phyloP scores from a whole-genome alignment of 2,888 invertebrate species.

The Drosophila maculinotata region DNA sequence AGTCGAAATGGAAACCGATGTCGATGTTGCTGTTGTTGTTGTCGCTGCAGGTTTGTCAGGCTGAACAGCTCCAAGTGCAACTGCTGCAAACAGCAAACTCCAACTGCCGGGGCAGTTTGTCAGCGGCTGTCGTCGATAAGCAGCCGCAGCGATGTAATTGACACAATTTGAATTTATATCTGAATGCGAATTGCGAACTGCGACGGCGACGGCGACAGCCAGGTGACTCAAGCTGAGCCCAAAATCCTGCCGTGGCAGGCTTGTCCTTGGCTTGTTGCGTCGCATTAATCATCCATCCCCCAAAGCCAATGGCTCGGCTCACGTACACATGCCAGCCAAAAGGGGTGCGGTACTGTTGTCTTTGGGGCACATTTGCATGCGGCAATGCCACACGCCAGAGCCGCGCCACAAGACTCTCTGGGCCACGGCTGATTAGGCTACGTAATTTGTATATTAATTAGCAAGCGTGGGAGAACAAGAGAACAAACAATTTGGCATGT shows the following conservation, averaged over 20 bases:
- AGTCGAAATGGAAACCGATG: constrained; percentile 59
- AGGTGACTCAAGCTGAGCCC: constrained; percentile 68
- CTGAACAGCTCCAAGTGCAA: constrained; percentile 58
- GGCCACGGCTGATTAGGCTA: constrained; percentile 54
- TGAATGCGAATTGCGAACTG: constrained; percentile 34
- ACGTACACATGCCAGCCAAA: neutral
- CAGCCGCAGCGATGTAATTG: constrained; percentile 75
- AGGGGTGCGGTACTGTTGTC: constrained; percentile 52
- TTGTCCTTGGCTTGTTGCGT: constrained; percentile 77
- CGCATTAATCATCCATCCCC: constrained; percentile 70
- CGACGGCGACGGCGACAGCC: constrained; percentile 32
- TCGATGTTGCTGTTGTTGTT: constrained; percentile 16
- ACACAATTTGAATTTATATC: constrained; percentile 80
- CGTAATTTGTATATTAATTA: constrained; percentile 73
- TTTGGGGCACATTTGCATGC: constrained; percentile 56
- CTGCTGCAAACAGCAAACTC: constrained; percentile 27
- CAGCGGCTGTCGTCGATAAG: constrained; percentile 72
- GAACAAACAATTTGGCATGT: constrained; percentile 42
- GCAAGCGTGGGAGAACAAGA: constrained; percentile 61
- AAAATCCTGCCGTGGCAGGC: constrained; percentile 54
- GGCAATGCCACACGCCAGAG: constrained; percentile 44
- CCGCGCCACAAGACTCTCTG: neutral
- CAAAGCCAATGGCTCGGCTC: constrained; percentile 18
- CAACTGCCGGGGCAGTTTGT: constrained; percentile 59
- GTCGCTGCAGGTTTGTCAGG: constrained; percentile 66